These are phyloP conservation scores for Meliscaeva auricollis DNA, from an alignment of 2,888 invertebrate species.

Conservation along the genomic window DNA sequence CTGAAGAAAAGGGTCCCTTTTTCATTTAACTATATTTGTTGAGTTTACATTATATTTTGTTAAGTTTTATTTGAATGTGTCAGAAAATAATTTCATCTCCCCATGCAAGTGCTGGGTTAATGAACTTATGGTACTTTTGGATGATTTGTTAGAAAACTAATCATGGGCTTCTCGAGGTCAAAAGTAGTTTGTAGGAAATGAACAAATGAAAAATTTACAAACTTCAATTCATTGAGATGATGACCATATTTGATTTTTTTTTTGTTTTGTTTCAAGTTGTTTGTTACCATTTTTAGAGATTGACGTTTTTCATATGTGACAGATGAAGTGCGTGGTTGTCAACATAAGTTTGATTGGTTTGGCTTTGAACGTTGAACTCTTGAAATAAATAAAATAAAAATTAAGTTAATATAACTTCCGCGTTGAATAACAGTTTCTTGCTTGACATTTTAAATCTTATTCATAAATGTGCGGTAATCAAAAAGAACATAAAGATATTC, in stretches of 20 bases:
- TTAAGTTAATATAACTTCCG: conserved; percentile 9
- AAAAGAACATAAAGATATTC: too few species aligned
- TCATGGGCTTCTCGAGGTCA: conserved; percentile 35
- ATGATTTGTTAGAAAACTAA: conserved; percentile 41
- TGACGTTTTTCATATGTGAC: conserved; percentile 43
- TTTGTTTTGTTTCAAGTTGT: conserved; percentile 18
- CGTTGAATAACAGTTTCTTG: neutral
- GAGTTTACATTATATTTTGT: conserved; percentile 39
- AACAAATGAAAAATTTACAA: conserved; percentile 34
- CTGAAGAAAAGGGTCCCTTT: conserved; percentile 47
- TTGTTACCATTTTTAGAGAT: conserved; percentile 49
- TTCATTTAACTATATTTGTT: conserved; percentile 7
- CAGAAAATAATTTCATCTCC: conserved; percentile 1
- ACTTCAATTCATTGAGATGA: conserved; percentile 43
- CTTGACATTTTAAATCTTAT: too few species aligned
- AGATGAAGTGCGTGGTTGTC: conserved; percentile 44
- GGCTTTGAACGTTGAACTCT: conserved; percentile 58
- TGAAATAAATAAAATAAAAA: neutral
- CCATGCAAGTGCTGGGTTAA: conserved; percentile 39
- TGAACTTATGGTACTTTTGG: conserved; percentile 47
- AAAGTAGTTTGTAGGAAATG: conserved; percentile 20
- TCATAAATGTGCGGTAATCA: too few species aligned
- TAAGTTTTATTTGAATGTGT: conserved; percentile 34
- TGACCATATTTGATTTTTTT: conserved; percentile 48
- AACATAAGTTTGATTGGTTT: conserved; percentile 40